phyloP scores from a whole-genome alignment of 2,888 invertebrate species.

The Parnassius apollo region DNA sequence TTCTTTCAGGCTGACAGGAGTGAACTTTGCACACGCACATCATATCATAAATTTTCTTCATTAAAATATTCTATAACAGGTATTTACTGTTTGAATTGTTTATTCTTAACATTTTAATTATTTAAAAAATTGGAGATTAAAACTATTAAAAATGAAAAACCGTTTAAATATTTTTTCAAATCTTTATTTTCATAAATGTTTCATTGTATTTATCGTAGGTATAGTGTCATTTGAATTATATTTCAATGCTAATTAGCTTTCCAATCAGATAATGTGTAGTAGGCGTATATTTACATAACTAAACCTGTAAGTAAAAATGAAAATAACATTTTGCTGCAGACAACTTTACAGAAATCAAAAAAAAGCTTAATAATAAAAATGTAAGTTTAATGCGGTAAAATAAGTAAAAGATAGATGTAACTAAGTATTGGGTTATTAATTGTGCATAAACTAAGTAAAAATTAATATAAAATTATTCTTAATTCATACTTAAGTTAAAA shows the following conservation, averaged over 20 bases:
- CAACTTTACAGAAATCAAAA: constrained; percentile 35
- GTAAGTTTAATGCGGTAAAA: constrained; percentile 42
- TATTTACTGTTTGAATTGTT: no score
- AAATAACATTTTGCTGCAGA: constrained; percentile 35
- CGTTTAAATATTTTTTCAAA: constrained; percentile 49
- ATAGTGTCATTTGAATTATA: constrained; percentile 76
- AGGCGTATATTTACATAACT: constrained; percentile 71
- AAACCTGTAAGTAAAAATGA: constrained; percentile 51
- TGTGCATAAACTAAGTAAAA: constrained; percentile 72
- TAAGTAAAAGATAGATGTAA: constrained; percentile 52
- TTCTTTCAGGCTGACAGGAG: no score
- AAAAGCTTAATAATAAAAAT: constrained; percentile 43
- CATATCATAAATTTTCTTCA: no score
- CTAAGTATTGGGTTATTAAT: constrained; percentile 62
- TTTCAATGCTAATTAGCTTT: constrained; percentile 69
- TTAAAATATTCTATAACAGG: no score
- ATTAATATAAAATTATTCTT: constrained; percentile 63
- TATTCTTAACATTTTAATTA: no score
- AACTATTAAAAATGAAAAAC: constrained; percentile 48
- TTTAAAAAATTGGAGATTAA: constrained; percentile 1
- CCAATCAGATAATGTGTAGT: constrained; percentile 75
- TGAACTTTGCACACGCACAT: no score
- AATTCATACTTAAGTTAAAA: constrained; percentile 64
- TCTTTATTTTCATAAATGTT: constrained; percentile 75
- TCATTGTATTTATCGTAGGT: constrained; percentile 76